A percentile compares a stretch with the other conserved stretches of the same genome.
Conservation (phyloP, 2,113 vertebrate species). For the Lepus americanus region DNA sequence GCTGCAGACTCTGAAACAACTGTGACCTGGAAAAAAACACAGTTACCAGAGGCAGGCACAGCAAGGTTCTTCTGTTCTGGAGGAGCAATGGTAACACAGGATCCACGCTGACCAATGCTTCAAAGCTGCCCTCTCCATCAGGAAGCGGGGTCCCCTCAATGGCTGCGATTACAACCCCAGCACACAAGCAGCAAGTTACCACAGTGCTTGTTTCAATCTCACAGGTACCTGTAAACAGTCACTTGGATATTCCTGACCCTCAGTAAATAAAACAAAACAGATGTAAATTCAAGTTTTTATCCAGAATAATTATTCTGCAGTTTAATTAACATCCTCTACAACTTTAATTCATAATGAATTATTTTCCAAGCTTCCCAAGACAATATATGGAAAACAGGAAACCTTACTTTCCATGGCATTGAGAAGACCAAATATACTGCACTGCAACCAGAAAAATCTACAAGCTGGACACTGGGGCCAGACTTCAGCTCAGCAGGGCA, state of each 20-base stretch:
- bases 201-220: neutral
- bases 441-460: neutral
- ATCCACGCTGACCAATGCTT: neutral
- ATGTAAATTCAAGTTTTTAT: neutral
- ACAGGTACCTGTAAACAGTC: neutral
- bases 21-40: neutral
- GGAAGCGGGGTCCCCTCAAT: neutral
- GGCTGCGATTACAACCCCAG: neutral
- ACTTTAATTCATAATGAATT: constrained; percentile 35
- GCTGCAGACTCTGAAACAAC: neutral
- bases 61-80: neutral
- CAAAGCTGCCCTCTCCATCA: neutral
- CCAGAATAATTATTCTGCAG: neutral
- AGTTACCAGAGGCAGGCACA: neutral
- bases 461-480: neutral
- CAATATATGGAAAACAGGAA: constrained; percentile 34
- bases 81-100: neutral
- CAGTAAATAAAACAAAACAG: constrained; percentile 35
- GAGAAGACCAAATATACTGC: constrained; percentile 55
- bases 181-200: neutral
- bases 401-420: constrained; percentile 54
- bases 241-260: neutral
- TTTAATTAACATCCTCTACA: neutral
- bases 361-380: constrained; percentile 2
- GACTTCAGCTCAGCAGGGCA: neutral